Conservation (phyloP, 2,113 vertebrate genomes). For the Amphiprion ocellaris region DNA sequence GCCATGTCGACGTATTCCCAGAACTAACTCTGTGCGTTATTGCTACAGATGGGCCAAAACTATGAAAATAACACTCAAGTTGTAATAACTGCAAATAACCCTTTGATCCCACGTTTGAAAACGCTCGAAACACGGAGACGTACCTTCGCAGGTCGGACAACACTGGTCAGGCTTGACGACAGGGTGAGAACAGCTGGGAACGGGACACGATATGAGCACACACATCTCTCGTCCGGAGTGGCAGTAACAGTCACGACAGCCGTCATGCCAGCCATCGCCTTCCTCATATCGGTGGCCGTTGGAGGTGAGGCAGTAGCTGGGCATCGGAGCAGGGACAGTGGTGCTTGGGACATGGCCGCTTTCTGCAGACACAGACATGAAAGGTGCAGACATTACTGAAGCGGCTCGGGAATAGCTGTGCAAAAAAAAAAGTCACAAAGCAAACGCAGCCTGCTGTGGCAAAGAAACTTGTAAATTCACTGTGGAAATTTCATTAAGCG, state of each 20-base stretch:
- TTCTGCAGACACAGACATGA: constrained; percentile 71
- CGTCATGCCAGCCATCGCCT: constrained; percentile 86
- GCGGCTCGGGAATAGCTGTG: not conserved
- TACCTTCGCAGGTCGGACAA: constrained; percentile 87
- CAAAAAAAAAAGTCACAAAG: constrained; percentile 7
- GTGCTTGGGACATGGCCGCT: constrained; percentile 62
- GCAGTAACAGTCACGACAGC: constrained; percentile 87
- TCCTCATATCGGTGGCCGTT: constrained; percentile 81
- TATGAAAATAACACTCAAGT: no score
- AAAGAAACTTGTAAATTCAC: constrained; percentile 6
- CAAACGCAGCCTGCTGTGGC: not conserved
- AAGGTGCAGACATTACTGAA: constrained; percentile 7
- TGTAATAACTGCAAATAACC: not conserved
- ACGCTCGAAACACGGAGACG: not conserved
- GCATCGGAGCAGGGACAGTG: constrained; percentile 43
- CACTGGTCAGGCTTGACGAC: constrained; percentile 84
- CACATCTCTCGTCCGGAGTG: constrained; percentile 86
- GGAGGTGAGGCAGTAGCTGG: constrained; percentile 80
- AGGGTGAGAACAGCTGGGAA: constrained; percentile 83
- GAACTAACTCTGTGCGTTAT: not conserved
- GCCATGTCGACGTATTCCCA: not conserved
- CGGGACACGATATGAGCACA: constrained; percentile 86
- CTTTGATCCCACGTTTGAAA: not conserved
- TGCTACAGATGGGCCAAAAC: no score
- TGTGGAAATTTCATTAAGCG: constrained; percentile 48